Evolutionary conservation across 2,113 vertebrate genomes (phyloP).

Genomic region (Ahaetulla prasina): DNA sequence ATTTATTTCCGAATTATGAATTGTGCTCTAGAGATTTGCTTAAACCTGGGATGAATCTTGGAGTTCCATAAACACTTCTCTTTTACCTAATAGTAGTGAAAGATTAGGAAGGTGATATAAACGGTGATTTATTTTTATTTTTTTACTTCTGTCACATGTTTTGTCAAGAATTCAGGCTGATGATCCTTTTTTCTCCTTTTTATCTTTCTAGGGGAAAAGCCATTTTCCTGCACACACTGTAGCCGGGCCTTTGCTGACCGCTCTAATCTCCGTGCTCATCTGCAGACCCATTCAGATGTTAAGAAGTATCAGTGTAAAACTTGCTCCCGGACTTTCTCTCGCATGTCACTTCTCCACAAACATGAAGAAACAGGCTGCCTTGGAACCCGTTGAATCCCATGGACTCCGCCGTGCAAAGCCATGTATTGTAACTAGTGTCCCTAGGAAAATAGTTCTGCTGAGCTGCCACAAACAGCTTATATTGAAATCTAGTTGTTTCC

Average conservation of each 20-base stretch:
- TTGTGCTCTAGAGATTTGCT: background rate
- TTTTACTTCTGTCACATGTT: background rate
- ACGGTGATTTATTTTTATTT: background rate
- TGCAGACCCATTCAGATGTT: slow-evolving; percentile 96
- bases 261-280: slow-evolving; percentile 94
- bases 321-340: slow-evolving; percentile 94
- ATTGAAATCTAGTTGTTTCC: background rate
- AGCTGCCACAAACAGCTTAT: slow-evolving; percentile 9
- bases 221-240: slow-evolving; percentile 93
- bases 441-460: slow-evolving; percentile 50
- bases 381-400: slow-evolving; percentile 67
- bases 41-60: background rate
- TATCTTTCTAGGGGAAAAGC: slow-evolving; percentile 83
- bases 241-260: slow-evolving; percentile 94
- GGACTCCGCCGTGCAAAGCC: slow-evolving; percentile 24
- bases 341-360: slow-evolving; percentile 97
- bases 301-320: slow-evolving; percentile 95
- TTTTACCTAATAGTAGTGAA: background rate
- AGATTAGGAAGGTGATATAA: background rate
- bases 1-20: background rate
- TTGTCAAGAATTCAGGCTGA: background rate
- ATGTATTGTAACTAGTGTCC: slow-evolving; percentile 43
- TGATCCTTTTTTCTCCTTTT: slow-evolving; percentile 45
- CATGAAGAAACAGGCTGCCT: slow-evolving; percentile 86
- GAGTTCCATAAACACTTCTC: background rate